Evolutionary conservation across 2,797 vertebrate species (phyloP).

Genomic region (Pogoniulus pusillus): DNA sequence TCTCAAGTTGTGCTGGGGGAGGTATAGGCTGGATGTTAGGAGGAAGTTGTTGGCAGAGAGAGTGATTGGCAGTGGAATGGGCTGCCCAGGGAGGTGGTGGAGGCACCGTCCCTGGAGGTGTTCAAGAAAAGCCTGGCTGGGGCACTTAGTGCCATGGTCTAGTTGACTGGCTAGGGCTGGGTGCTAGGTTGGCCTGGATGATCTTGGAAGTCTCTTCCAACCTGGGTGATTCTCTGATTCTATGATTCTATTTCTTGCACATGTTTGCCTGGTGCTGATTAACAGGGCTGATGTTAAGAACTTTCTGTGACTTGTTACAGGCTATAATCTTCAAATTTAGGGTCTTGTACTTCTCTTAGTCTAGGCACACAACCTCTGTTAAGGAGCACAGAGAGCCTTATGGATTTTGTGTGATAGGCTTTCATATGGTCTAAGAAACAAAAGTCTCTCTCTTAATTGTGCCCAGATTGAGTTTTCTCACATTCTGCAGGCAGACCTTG

Average conservation of each 20-base stretch:
- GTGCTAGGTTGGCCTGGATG: too few relatives aligned
- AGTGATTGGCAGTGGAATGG: too few relatives aligned
- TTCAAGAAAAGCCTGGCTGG: too few relatives aligned
- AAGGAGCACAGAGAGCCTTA: background rate
- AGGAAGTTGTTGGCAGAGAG: too few relatives aligned
- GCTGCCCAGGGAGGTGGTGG: too few relatives aligned
- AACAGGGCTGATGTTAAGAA: background rate
- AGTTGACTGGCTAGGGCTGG: too few relatives aligned
- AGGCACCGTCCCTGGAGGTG: too few relatives aligned
- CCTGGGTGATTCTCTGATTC: too few relatives aligned
- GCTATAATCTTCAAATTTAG: constrained; percentile 29
- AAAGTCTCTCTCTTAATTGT: background rate
- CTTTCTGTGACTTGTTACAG: constrained; percentile 7
- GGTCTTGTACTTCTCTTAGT: background rate
- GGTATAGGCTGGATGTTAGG: too few relatives aligned
- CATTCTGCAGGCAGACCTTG: background rate
- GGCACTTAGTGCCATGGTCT: too few relatives aligned
- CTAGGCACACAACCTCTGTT: background rate
- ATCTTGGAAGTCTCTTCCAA: too few relatives aligned
- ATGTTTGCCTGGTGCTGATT: constrained; percentile 44
- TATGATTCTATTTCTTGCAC: constrained; percentile 31
- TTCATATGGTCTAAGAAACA: background rate
- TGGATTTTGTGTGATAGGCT: constrained; percentile 7
- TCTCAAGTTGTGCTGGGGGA: too few relatives aligned
- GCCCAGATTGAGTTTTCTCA: background rate